These are phyloP conservation scores for Aspiorhynchus laticeps DNA, from an alignment of 2,113 vertebrate genomes.

Conservation along the genomic window DNA sequence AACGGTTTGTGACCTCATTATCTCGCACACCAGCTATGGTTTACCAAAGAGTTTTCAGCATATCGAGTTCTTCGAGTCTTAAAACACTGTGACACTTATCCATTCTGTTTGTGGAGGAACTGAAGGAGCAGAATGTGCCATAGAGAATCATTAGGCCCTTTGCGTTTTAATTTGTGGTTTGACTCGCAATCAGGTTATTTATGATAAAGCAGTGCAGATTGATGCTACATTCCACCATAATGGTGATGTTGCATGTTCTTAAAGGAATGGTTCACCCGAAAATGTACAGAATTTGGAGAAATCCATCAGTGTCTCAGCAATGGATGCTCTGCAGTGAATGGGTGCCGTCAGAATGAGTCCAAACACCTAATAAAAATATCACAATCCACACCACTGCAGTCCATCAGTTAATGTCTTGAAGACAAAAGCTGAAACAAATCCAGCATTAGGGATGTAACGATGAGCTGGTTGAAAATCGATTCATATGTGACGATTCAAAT, in stretches of 20 bases:
- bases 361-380: too few species aligned
- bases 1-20: conserved; percentile 6
- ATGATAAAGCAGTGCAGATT: not conserved
- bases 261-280: not conserved
- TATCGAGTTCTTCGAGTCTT: conserved; percentile 30
- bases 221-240: not conserved
- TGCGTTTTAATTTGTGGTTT: not conserved
- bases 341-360: not conserved
- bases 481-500: too few species aligned
- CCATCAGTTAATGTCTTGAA: too few species aligned
- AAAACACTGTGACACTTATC: conserved; percentile 20
- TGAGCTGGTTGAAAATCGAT: too few species aligned
- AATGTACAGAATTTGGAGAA: too few species aligned
- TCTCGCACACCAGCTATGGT: conserved; percentile 21
- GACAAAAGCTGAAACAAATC: too few species aligned
- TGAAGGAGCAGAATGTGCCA: conserved; percentile 8
- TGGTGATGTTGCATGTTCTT: not conserved
- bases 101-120: not conserved
- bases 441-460: too few species aligned
- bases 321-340: too few species aligned
- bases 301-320: too few species aligned
- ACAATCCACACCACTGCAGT: too few species aligned
- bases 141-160: not conserved
- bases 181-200: not conserved
- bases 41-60: conserved; percentile 57